Base-by-base conservation (phyloP, 2,113 vertebrate species). In the Sorex araneus region DNA sequence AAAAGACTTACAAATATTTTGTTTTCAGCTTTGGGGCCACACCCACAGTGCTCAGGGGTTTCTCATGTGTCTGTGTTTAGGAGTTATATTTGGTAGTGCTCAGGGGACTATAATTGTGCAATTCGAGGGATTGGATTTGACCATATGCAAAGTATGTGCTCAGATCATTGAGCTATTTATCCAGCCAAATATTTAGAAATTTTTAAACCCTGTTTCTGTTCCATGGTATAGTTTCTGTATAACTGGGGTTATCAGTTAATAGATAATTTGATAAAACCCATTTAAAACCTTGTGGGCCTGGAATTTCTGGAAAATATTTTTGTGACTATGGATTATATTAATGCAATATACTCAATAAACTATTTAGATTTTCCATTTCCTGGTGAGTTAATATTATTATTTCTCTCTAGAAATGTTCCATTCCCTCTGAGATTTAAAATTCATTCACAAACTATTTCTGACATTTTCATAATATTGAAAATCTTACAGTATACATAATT, bases 361-460 rank as follows among this genome's bases (percentile, higher is more conserved):
- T 90, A 15, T 19, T 60, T 57, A 18, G 13, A 13, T 60, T 85
- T 86, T 85, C 85, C 83, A 32, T 77, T 83, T 88, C 70, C 63
- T 88, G 12, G 60, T 60, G 18, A 81, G 19, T 80, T 60, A 67
- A 1, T 69, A 85, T 80, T 60, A 30, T 23, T 43, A 18, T 12
- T 7, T n/a, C 27, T 67, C 80, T 86, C 30, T 69, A 74, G 34
- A 60, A 47, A 21, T 36, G 60, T 70, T 82, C 40, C 5, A 50
- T 70, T 66, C n/a, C 60, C 8, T 85, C 15, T 75, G 63, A 82
- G 21, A 50, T 87, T 81, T 76, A 16, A 81, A 30, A 50, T 76
- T 60, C 50, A 34, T 81, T 60, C 50, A 34, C n/a, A 94, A 70
- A 19, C 10, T 79, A 4, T 57, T 57, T 2, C 28, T 27, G 2